A percentile compares a stretch with the other conserved stretches of the same genome.
phyloP scores from a whole-genome alignment of 2,797 vertebrate genomes.

The Hypotaenidia okinawae region DNA sequence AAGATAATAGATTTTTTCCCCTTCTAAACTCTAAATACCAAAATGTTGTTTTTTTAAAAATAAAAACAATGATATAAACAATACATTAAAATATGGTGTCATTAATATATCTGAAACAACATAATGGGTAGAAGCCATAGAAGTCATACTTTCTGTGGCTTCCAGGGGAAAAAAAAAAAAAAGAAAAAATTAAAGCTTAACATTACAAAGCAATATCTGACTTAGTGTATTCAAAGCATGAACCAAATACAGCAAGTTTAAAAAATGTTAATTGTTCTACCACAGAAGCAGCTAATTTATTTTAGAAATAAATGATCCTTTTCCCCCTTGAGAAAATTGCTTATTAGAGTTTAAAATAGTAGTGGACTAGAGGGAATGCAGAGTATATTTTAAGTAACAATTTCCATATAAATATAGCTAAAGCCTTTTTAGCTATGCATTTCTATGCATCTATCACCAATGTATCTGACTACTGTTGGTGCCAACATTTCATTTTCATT shows the following conservation, averaged over 20 bases:
- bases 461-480: not conserved
- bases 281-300: conserved; percentile 1
- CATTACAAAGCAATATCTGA: not conserved
- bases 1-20: not conserved
- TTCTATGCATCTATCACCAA: not conserved
- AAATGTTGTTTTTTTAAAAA: not conserved
- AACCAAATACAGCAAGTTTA: not conserved
- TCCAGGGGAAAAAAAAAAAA: not conserved
- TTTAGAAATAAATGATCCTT: conserved; percentile 44
- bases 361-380: not conserved
- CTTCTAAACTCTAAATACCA: not conserved
- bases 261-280: conserved; percentile 21
- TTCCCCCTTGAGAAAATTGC: not conserved
- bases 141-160: not conserved
- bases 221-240: not conserved
- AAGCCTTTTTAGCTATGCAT: not conserved
- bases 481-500: not conserved
- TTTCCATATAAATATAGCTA: conserved; percentile 13
- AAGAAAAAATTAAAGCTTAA: not conserved
- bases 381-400: conserved; percentile 14
- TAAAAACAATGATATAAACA: not conserved
- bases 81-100: not conserved
- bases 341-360: conserved; percentile 13
- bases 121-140: not conserved
- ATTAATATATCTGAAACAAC: not conserved